Evolutionary conservation across 2,888 invertebrate species (phyloP).

Genomic region (Athetis lepigone): DNA sequence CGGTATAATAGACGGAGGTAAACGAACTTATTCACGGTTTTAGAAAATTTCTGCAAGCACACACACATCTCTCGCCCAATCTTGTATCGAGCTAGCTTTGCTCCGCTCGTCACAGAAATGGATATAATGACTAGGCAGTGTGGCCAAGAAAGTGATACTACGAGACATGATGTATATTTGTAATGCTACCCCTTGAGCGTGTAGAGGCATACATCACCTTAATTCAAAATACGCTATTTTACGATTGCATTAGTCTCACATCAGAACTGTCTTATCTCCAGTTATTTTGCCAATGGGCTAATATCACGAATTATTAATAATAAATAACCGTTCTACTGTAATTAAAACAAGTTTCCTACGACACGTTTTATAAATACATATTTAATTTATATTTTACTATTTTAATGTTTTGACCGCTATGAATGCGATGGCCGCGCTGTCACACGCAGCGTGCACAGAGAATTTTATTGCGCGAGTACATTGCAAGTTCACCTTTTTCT

Average conservation of each 20-base stretch:
- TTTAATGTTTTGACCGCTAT: slow-evolving; percentile 34
- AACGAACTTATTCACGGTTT: neutral
- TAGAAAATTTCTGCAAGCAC: neutral
- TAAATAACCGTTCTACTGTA: slow-evolving; percentile 41
- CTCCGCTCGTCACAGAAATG: neutral
- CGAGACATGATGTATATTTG: neutral
- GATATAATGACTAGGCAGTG: neutral
- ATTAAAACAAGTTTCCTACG: slow-evolving; percentile 52
- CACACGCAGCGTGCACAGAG: neutral
- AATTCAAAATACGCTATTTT: slow-evolving; percentile 4
- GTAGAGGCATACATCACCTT: neutral
- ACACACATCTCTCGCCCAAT: neutral
- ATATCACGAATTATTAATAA: slow-evolving; percentile 40
- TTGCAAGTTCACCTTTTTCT: neutral
- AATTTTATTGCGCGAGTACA: neutral
- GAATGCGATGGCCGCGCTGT: slow-evolving; percentile 6
- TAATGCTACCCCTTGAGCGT: slow-evolving; percentile 1
- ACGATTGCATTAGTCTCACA: slow-evolving; percentile 18
- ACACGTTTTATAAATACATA: slow-evolving; percentile 73
- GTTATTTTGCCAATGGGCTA: slow-evolving; percentile 29
- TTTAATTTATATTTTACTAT: slow-evolving; percentile 74
- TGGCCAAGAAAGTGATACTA: no score
- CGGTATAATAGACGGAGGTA: no score
- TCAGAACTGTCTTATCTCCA: slow-evolving; percentile 26
- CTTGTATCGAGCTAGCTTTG: neutral